Conservation (phyloP, 2,888 invertebrate species). For the Vesta saturnalis region DNA sequence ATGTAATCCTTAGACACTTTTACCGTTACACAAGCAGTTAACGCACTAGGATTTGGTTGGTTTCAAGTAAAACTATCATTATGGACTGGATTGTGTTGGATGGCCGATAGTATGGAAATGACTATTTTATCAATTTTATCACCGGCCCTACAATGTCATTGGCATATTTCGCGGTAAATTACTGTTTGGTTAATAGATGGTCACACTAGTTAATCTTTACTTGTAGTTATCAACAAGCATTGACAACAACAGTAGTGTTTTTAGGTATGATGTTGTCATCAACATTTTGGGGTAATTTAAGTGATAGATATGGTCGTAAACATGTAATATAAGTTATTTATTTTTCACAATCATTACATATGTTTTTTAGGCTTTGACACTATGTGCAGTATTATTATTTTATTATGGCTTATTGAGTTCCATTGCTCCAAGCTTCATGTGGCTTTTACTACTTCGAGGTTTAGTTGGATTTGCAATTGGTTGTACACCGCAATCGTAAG, state of each 20-base stretch:
- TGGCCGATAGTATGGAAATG: slow-evolving; percentile 99
- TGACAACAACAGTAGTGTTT: slow-evolving; percentile 94
- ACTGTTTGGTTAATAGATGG: not conserved
- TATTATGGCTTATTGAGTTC: slow-evolving; percentile 92
- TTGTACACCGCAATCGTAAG: slow-evolving; percentile 97
- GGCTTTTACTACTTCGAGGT: slow-evolving; percentile 90
- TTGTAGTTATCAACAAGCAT: slow-evolving; percentile 85
- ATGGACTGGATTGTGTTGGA: slow-evolving; percentile 90
- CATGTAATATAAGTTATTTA: slow-evolving; percentile 65
- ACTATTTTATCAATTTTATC: slow-evolving; percentile 94
- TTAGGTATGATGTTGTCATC: slow-evolving; percentile 97
- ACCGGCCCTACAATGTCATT: slow-evolving; percentile 93
- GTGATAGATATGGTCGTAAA: slow-evolving; percentile 92
- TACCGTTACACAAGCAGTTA: slow-evolving; percentile 87
- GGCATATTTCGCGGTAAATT: slow-evolving; percentile 82
- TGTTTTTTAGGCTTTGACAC: slow-evolving; percentile 81
- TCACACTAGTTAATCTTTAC: not conserved
- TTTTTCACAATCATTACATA: not conserved
- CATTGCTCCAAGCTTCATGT: slow-evolving; percentile 89
- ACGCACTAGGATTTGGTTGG: slow-evolving; percentile 87
- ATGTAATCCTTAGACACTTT: slow-evolving; percentile 75
- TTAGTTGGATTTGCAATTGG: slow-evolving; percentile 96
- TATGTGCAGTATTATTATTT: slow-evolving; percentile 90
- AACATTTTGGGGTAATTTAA: slow-evolving; percentile 94
- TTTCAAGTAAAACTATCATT: slow-evolving; percentile 89